A percentile compares a stretch with the other conserved stretches of the same genome.
Conservation (phyloP, 2,888 invertebrate genomes). For the Leptopterna dolabrata region DNA sequence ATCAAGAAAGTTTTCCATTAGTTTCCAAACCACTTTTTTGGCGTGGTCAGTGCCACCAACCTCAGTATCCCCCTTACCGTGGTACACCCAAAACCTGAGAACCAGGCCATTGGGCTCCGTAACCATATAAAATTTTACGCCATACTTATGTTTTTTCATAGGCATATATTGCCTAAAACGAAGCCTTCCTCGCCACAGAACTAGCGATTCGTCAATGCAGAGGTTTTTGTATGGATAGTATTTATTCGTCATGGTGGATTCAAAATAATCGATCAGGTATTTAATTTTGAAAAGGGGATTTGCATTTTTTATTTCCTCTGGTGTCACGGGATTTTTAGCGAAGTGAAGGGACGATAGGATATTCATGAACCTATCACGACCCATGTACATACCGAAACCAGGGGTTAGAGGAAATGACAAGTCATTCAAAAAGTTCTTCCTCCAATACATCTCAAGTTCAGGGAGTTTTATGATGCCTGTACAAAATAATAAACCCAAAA, state of each 20-base stretch:
- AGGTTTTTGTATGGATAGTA: slow-evolving; percentile 65
- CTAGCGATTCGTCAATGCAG: slow-evolving; percentile 65
- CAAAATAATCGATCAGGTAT: slow-evolving; percentile 65
- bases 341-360: slow-evolving; percentile 4
- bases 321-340: not conserved
- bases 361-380: slow-evolving; percentile 10
- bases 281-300: slow-evolving; percentile 62
- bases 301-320: not conserved
- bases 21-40: slow-evolving; percentile 6
- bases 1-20: slow-evolving; percentile 15
- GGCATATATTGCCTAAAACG: slow-evolving; percentile 65
- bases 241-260: slow-evolving; percentile 64
- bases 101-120: slow-evolving; percentile 65
- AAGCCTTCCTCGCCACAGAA: slow-evolving; percentile 65
- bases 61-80: slow-evolving; percentile 61
- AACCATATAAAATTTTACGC: too few relatives aligned
- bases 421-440: not conserved
- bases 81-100: slow-evolving; percentile 62
- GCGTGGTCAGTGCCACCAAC: slow-evolving; percentile 55
- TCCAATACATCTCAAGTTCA: not conserved
- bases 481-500: slow-evolving; percentile 17
- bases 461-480: not conserved
- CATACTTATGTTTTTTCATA: slow-evolving; percentile 65
- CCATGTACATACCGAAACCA: not conserved
- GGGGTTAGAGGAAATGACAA: not conserved